Evolutionary conservation across 2,113 vertebrate species (phyloP), one percentile per base, ranked within the genome.

Genomic region (Tauraco erythrolophus): DNA sequence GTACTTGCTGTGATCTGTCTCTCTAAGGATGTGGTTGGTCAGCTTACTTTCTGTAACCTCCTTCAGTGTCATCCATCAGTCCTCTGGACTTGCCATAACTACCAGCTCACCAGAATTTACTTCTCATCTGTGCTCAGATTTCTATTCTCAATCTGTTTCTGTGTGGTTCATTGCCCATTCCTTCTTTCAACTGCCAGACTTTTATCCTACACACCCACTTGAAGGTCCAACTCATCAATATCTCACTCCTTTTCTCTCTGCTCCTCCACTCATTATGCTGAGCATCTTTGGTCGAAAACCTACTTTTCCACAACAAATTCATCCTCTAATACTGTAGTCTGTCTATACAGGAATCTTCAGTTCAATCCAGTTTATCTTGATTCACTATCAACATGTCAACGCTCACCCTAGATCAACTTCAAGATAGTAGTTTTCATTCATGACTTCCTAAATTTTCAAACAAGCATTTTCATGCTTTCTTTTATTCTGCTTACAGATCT

Each of bases 391-490:
- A 48, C 39, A 41, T 89, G 86, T 84, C 83, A 87, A 71, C 0
- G 10, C 56, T 94, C 84, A 96, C 88, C 92, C 95, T 25, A 91
- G 97, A 94, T 96, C 37, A 48, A 84, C 86, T 94, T 78, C 84
- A 64, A 89, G 97, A 97, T 92, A 89, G 48, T 4, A 0, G 0
- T 92, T 95, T 84, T 84, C 95, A 95, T 3, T 89, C 92, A 95
- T 69, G 74, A 79, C 72, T 91, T 82, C 79, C 80, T 91, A 91
- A 78, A 94, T 96, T 96, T 92, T 95, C 86, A 96, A 91, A 95
- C 96, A 97, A 92, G 92, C 51, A 71, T 92, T 94, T 97, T 92
- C 65, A 88, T 97, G 95, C 96, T 95, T 94, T 95, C 90, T 92
- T 95, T 96, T 95, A 87, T 97, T 96, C 88, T 78, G 54, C 64